These are phyloP conservation scores for Prochilodus magdalenae DNA, from an alignment of 2,113 vertebrate genomes.

Conservation along the genomic window DNA sequence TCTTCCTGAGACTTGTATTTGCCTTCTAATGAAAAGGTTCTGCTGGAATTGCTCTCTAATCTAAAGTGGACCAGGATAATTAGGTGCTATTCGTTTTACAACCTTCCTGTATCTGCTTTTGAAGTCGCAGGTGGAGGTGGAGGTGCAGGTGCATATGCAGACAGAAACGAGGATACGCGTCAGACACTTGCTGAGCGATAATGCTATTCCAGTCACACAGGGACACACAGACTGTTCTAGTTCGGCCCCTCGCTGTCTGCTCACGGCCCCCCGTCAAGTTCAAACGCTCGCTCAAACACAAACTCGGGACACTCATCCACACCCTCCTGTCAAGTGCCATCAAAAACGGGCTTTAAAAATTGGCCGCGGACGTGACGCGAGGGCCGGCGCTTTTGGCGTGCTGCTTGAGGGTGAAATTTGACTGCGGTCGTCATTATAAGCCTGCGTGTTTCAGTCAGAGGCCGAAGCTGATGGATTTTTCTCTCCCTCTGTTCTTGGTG, in stretches of 20 bases:
- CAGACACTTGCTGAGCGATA: slow-evolving; percentile 19
- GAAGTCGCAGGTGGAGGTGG: neutral
- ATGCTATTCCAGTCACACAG: slow-evolving; percentile 53
- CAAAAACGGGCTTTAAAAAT: slow-evolving; percentile 24
- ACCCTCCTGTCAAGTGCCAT: slow-evolving; percentile 41
- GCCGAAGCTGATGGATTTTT: slow-evolving; percentile 10
- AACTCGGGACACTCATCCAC: slow-evolving; percentile 14
- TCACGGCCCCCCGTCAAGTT: slow-evolving; percentile 40
- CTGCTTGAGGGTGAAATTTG: slow-evolving; percentile 1
- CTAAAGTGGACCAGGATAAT: too few relatives aligned
- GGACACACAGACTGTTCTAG: neutral
- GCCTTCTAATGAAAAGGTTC: too few relatives aligned
- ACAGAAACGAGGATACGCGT: slow-evolving; percentile 3
- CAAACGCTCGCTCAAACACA: slow-evolving; percentile 29
- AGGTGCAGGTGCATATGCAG: slow-evolving; percentile 27
- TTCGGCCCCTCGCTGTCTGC: slow-evolving; percentile 32
- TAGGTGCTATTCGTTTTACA: neutral
- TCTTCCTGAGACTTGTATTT: too few relatives aligned
- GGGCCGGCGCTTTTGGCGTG: neutral
- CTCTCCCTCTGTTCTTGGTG: slow-evolving; percentile 6
- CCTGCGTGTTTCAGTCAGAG: neutral
- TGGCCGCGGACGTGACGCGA: slow-evolving; percentile 5
- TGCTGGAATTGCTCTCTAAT: too few relatives aligned
- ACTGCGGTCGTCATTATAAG: slow-evolving; percentile 1
- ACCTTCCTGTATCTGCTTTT: neutral